Conservation (phyloP, 2,888 invertebrate species). For the Thysanoteuthis rhombus region DNA sequence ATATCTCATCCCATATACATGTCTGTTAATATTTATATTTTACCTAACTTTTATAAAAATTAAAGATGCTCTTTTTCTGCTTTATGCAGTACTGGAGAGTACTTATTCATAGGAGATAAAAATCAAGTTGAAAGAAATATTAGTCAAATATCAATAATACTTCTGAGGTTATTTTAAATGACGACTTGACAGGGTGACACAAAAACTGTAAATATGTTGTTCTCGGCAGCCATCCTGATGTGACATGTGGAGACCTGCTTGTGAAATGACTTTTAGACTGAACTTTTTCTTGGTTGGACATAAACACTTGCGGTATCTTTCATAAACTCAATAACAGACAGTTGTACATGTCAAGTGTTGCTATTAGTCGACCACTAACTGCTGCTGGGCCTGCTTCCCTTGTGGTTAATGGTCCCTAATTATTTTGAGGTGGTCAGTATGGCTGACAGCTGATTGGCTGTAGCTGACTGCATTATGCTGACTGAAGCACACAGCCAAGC, state of each 20-base stretch:
- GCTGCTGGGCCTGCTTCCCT: background rate
- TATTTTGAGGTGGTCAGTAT: background rate
- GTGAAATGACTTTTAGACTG: background rate
- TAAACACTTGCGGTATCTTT: background rate
- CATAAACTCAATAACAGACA: background rate
- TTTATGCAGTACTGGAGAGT: too few relatives aligned
- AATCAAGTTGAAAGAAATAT: too few relatives aligned
- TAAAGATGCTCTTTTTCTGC: too few relatives aligned
- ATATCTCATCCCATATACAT: too few relatives aligned
- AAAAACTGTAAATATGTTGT: background rate
- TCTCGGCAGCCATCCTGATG: background rate
- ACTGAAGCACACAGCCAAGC: background rate
- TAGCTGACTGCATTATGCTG: constrained; percentile 12
- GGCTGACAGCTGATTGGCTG: background rate
- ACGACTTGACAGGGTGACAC: too few relatives aligned
- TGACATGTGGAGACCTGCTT: background rate
- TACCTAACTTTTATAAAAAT: too few relatives aligned
- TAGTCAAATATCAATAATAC: too few relatives aligned
- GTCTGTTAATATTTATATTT: too few relatives aligned
- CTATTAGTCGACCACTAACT: background rate
- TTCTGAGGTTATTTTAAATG: too few relatives aligned
- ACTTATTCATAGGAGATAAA: too few relatives aligned
- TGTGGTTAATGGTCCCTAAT: constrained; percentile 12
- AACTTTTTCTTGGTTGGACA: background rate
- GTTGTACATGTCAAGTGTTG: background rate